Conservation (phyloP, 2,113 vertebrate genomes). For the Coturnix japonica region DNA sequence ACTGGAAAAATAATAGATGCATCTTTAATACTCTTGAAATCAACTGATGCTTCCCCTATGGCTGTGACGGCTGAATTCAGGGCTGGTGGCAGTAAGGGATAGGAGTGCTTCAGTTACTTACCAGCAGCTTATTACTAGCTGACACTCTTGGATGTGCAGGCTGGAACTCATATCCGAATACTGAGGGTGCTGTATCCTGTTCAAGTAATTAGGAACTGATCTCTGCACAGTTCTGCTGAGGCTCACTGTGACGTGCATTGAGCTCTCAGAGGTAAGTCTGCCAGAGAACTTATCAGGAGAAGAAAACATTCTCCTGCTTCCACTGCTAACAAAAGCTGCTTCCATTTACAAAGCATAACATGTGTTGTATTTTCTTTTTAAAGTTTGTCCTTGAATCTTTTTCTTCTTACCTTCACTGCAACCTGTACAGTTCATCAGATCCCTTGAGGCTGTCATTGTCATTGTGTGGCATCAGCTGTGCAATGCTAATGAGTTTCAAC, state of each 20-base stretch:
- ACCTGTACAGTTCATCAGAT: constrained; percentile 3
- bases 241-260: neutral
- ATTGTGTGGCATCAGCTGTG: constrained; percentile 10
- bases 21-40: neutral
- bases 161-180: neutral
- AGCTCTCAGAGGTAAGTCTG: neutral
- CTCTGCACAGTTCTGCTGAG: neutral
- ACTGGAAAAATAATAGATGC: neutral
- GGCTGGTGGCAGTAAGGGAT: neutral
- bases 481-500: constrained; percentile 31
- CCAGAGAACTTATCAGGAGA: neutral
- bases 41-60: neutral
- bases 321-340: neutral
- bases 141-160: no score
- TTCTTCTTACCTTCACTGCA: constrained; percentile 40
- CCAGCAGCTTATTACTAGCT: neutral
- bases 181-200: neutral
- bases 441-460: neutral
- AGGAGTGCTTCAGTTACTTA: neutral
- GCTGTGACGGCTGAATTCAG: neutral
- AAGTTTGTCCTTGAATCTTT: constrained; percentile 32
- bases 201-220: neutral
- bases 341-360: neutral
- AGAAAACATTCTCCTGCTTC: neutral
- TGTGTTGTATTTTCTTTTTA: neutral